phyloP scores from a whole-genome alignment of 2,888 invertebrate species.

The Sarcophaga carnaria region DNA sequence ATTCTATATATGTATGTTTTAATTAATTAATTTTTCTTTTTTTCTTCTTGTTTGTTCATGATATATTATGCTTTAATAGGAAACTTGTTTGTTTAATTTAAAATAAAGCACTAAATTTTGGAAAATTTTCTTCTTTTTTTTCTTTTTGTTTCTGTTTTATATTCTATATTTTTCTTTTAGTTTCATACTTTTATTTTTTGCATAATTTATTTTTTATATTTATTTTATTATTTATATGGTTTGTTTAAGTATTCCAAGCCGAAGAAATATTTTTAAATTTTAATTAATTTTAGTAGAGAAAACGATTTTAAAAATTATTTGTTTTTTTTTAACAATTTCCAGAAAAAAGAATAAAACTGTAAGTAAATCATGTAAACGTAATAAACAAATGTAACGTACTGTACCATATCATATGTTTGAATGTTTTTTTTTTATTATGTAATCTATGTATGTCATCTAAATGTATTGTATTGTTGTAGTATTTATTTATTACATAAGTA shows the following conservation, averaged over 20 bases:
- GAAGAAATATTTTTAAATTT: conserved; percentile 3
- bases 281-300: too few relatives aligned
- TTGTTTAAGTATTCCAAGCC: conserved; percentile 42
- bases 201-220: neutral
- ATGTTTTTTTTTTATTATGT: neutral
- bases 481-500: conserved; percentile 1
- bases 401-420: neutral
- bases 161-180: conserved; percentile 41
- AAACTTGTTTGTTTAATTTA: conserved; percentile 69
- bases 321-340: too few relatives aligned
- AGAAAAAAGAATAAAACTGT: too few relatives aligned
- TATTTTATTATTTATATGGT: conserved; percentile 8
- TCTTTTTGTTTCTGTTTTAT: neutral
- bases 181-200: conserved; percentile 44
- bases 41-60: conserved; percentile 60
- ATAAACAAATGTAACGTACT: neutral
- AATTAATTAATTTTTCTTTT: conserved; percentile 19
- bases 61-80: conserved; percentile 70
- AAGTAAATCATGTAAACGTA: too few relatives aligned
- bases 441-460: neutral
- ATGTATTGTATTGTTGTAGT: neutral
- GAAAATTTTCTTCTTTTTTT: conserved; percentile 15
- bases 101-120: conserved; percentile 70
- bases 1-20: conserved; percentile 3
- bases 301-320: too few relatives aligned